phyloP scores from a whole-genome alignment of 2,888 invertebrate species.

The Pyrrhia umbra region DNA sequence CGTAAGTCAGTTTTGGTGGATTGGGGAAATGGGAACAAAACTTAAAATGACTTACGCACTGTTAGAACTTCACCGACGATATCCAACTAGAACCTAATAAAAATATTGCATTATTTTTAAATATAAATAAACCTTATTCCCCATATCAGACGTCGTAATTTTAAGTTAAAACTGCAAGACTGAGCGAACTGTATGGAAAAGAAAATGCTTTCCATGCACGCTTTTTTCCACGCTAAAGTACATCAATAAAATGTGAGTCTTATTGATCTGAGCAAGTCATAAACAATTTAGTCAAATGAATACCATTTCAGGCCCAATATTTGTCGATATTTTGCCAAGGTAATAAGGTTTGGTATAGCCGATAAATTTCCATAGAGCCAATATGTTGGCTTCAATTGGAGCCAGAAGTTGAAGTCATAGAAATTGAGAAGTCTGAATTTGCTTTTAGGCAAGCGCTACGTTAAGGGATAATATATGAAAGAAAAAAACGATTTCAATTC shows the following conservation, averaged over 20 bases:
- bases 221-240: constrained; percentile 17
- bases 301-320: constrained; percentile 34
- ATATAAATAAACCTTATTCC: constrained; percentile 3
- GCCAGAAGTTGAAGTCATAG: constrained; percentile 47
- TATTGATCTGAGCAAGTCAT: constrained; percentile 36
- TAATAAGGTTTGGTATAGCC: constrained; percentile 38
- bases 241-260: constrained; percentile 40
- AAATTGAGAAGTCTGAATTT: constrained; percentile 40
- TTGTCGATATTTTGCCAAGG: constrained; percentile 31
- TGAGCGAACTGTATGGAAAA: constrained; percentile 15
- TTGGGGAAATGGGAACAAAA: too few relatives aligned
- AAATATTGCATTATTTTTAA: not conserved
- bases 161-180: constrained; percentile 39
- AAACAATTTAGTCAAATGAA: constrained; percentile 43
- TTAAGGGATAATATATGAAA: not conserved
- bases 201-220: constrained; percentile 44
- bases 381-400: constrained; percentile 45
- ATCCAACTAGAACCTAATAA: not conserved
- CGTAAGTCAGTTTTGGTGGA: too few relatives aligned
- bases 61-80: too few relatives aligned
- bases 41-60: too few relatives aligned
- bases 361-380: constrained; percentile 39
- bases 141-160: constrained; percentile 15
- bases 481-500: not conserved
- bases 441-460: constrained; percentile 23